phyloP scores from a whole-genome alignment of 2,113 vertebrate species.

The Halcyon senegalensis region DNA sequence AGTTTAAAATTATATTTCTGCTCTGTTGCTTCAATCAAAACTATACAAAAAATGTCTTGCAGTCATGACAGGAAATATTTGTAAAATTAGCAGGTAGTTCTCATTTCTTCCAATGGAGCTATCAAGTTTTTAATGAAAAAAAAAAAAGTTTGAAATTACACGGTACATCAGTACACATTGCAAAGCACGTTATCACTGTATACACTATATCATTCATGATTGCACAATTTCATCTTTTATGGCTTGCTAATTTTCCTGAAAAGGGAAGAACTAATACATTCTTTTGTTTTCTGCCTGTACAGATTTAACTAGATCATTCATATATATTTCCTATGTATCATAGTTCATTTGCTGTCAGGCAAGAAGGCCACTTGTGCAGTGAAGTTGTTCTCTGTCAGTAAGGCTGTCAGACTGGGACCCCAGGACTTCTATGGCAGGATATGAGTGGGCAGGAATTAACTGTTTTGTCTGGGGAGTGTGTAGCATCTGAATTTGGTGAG shows the following conservation, averaged over 20 bases:
- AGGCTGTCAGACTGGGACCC: not conserved
- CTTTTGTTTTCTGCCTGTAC: not conserved
- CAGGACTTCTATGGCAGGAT: rapidly evolving
- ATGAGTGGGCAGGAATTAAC: not conserved
- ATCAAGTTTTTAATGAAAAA: not conserved
- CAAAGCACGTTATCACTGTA: not conserved
- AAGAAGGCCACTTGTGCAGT: not conserved
- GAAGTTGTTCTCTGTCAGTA: not conserved
- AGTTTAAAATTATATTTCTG: constrained; percentile 21
- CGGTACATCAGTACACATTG: not conserved
- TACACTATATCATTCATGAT: not conserved
- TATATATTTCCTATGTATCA: not conserved
- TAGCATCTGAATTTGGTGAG: not conserved
- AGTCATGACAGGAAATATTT: not conserved
- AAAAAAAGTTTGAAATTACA: not conserved
- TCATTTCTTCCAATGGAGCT: not conserved
- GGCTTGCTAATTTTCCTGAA: not conserved
- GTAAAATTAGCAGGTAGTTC: not conserved
- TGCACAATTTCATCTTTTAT: not conserved
- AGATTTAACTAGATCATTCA: not conserved
- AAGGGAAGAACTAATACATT: not conserved
- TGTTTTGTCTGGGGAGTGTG: not conserved
- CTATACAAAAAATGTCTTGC: not conserved
- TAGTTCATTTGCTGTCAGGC: not conserved
- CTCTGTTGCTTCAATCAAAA: constrained; percentile 13